Percentiles rank a stretch among this genome's conserved stretches.
Evolutionary conservation across 2,113 vertebrate genomes (phyloP).

Genomic region (Tonatia bakeri): DNA sequence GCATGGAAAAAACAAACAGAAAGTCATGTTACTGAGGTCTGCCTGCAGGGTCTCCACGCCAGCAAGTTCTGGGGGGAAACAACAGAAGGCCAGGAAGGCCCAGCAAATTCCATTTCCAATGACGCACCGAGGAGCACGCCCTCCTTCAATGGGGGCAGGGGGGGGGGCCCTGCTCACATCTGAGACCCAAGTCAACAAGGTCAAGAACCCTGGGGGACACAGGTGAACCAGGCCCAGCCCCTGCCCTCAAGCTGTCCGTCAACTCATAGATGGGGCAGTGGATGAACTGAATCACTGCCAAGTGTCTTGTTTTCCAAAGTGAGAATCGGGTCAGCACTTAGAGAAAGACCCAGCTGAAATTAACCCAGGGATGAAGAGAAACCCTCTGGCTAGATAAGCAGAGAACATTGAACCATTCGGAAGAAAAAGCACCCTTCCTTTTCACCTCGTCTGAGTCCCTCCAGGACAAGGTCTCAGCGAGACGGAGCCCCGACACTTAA

Average conservation of each 20-base stretch:
- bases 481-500: neutral
- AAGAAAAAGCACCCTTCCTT: neutral
- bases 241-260: neutral
- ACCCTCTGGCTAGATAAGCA: neutral
- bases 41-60: rapidly evolving
- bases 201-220: neutral
- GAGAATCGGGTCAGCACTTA: neutral
- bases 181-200: neutral
- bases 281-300: neutral
- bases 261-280: rapidly evolving
- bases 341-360: neutral
- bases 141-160: too few species aligned
- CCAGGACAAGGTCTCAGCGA: neutral
- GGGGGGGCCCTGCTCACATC: neutral
- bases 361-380: neutral
- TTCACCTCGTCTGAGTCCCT: neutral
- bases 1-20: neutral
- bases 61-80: neutral
- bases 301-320: neutral
- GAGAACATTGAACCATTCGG: neutral
- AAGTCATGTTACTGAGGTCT: neutral
- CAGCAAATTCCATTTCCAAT: rapidly evolving
- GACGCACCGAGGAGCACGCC: rapidly evolving
- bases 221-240: neutral
- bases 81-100: rapidly evolving